Evolutionary conservation across 2,113 vertebrate genomes (phyloP).

Genomic region (Probosciger aterrimus): DNA sequence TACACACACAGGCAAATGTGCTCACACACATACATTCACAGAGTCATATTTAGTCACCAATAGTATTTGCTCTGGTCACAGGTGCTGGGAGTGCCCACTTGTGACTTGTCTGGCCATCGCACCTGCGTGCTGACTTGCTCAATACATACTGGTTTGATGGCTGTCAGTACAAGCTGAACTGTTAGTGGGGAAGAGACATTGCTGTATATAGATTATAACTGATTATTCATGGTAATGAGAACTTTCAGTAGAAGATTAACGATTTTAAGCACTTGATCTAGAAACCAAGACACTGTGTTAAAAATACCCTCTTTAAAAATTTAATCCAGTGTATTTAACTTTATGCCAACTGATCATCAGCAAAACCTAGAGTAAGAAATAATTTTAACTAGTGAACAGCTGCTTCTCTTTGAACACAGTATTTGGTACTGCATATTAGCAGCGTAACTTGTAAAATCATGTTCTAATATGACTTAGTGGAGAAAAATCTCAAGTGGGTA

Average conservation of each 20-base stretch:
- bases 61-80: not conserved
- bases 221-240: not conserved
- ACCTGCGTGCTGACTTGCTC: not conserved
- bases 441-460: not conserved
- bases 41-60: not conserved
- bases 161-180: not conserved
- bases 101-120: not conserved
- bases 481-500: not conserved
- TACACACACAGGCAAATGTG: not conserved
- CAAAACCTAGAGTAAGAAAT: not conserved
- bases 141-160: fast-evolving
- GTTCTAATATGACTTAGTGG: not conserved
- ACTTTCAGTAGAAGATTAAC: not conserved
- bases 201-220: not conserved
- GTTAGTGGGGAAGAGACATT: not conserved
- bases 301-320: not conserved
- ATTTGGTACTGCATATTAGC: not conserved
- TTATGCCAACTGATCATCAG: not conserved
- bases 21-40: too few species aligned
- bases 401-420: not conserved
- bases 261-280: not conserved
- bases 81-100: not conserved
- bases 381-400: not conserved
- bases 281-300: not conserved
- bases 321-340: not conserved